Base-by-base conservation (phyloP, 2,888 invertebrate genomes). In the Blastobasis lacticolella region DNA sequence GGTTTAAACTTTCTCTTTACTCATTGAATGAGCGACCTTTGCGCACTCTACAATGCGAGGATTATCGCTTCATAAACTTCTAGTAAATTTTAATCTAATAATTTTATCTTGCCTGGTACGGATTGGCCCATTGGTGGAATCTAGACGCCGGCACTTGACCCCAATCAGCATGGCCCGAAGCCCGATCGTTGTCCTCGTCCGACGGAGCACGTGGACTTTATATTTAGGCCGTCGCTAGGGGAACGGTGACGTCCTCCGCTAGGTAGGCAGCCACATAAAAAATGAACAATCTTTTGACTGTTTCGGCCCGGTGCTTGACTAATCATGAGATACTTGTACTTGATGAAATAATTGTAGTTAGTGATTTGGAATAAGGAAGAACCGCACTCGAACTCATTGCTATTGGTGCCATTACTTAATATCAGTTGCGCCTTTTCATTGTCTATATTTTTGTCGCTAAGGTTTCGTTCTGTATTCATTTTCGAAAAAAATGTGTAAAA, bases 111-210 rank as follows among this genome's bases (percentile, higher is more conserved):
- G 42, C 10, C 48, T 36, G 36, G 7, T 5, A 5, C 9, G 37
- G 8, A 44, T 38, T 43, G 44, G 38, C 10, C 45, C 23, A 45
- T 50, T 50, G 51, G 48, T 37, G 38, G 48, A 51, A 74, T 72
- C 70, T 71, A 77, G 74, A 76, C 71, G 61, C 54, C 56, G 73
- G 70, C 62, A 71, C 71, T 73, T 82, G 83, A 83, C 83, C 83
- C 68, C 74, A 80, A 80, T 76, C 63, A 63, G 63, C 65, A 61
- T 64, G 71, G 69, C 64, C 64, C 60, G 66, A 61, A 50, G 56
- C 60, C 60, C 62, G 75, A 71, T 71, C 75, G 71, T 66, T 76
- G 78, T 78, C 73, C 72, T 61, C 56, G 50, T 53, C 52, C 53
- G 48, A 53, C 53, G 54, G 59, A 69, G 69, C 83, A 84, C 85